Base-by-base conservation (phyloP, 2,888 invertebrate genomes). In the Panorpa germanica region DNA sequence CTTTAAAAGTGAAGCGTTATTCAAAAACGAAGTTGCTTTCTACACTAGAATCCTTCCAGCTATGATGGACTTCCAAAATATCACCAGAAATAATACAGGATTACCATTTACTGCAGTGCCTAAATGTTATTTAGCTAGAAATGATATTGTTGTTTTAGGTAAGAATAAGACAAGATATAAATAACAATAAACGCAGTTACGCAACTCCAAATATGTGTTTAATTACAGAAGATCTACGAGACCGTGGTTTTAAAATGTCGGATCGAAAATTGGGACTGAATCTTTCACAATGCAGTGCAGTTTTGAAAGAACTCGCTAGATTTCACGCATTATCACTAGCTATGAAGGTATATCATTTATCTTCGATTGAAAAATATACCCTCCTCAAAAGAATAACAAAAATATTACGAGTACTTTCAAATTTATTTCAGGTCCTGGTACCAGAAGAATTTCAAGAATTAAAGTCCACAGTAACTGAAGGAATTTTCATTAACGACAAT, bases 11-110 rank as follows among this genome's bases (percentile, higher is more conserved):
- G 75, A 74, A 34, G 60, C 65, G 32, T 47, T 76, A 0, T 76
- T 76, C 45, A 62, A 57, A 42, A 76, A 76, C 40, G 76, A 76
- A 48, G 70, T 74, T 1, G 68, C 68, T 6, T 76, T 76, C 44
- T 76, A 76, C 44, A 75, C 63, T 18, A 61, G 63, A 40, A 71
- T 74, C 9, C 66, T 75, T 62, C 74, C 76, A 5, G 62, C 65
- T n/a, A 43, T 76, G 15, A 44, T 58, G 0, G 50, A 55, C 30
- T 70, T 72, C 38, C 74, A 75, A 45, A 43, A 47, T 4, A 47
- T 49, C 30, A 57, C 57, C 53, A 49, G 41, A 9, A 41, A 44
- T n/a, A 52, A 35, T 30, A 45, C 55, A 0, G 49, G 50, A 12
- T 43, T 53, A n/a, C 52, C 57, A 0, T 66, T 68, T 31, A 55